Percentiles rank a stretch among this genome's conserved stretches.
Evolutionary conservation across 2,797 vertebrate species (phyloP).

Genomic region (Poeciliopsis turneri): DNA sequence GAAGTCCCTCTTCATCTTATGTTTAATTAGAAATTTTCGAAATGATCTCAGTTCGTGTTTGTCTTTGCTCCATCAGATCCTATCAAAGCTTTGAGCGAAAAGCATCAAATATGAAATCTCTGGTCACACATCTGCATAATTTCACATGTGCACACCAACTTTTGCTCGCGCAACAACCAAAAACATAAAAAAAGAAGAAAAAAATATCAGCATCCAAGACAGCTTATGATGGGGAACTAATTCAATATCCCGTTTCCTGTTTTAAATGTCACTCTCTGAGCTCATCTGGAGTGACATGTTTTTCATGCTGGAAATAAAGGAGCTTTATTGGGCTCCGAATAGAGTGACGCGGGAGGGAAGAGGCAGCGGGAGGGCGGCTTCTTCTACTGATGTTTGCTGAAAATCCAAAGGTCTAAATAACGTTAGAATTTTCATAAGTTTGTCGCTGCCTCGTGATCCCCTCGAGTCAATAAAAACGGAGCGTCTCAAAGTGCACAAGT

Average conservation of each 20-base stretch:
- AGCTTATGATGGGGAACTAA: conserved; percentile 82
- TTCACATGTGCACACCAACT: conserved; percentile 8
- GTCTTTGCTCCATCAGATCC: conserved; percentile 34
- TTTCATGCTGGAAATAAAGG: conserved; percentile 80
- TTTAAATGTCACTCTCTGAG: conserved; percentile 85
- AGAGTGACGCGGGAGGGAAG: conserved; percentile 17
- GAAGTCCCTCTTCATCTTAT: conserved; percentile 11
- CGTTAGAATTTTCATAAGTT: conserved; percentile 59
- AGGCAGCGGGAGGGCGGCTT: conserved; percentile 7
- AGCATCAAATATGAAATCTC: conserved; percentile 33
- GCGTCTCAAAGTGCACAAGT: conserved; percentile 34
- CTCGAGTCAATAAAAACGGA: conserved; percentile 37
- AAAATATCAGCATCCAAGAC: conserved; percentile 64
- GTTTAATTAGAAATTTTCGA: conserved; percentile 23
- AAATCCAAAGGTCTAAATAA: conserved; percentile 76
- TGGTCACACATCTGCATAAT: conserved; percentile 13
- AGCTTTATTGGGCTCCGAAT: conserved; percentile 74
- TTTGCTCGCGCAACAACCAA: conserved; percentile 22
- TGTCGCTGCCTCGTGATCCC: conserved; percentile 47
- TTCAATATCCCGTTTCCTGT: conserved; percentile 80
- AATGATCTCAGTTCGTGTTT: conserved; percentile 27
- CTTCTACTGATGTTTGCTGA: conserved; percentile 48
- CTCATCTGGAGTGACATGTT: conserved; percentile 83
- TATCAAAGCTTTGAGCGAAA: conserved; percentile 55
- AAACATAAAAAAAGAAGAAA: conserved; percentile 26